A percentile compares a stretch with the other conserved stretches of the same genome.
phyloP scores from a whole-genome alignment of 2,113 vertebrate genomes.

The Noctilio leporinus region DNA sequence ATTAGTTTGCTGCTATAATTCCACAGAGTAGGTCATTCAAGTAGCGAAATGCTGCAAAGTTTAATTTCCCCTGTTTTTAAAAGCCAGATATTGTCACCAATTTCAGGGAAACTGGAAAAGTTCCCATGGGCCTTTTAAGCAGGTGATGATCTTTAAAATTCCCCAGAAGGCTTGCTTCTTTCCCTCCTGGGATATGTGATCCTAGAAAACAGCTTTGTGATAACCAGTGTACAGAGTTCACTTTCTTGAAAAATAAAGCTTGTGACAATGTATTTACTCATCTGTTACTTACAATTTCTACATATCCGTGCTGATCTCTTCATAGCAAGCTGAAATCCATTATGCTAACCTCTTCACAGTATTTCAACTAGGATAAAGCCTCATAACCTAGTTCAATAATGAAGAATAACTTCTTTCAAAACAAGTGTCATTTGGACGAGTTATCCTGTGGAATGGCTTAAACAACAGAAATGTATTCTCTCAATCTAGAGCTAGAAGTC shows the following conservation, averaged over 20 bases:
- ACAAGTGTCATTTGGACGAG: neutral
- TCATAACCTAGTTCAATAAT: neutral
- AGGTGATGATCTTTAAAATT: conserved; percentile 47
- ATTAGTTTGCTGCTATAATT: conserved; percentile 88
- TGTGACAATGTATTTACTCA: accelerated
- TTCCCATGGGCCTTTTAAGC: conserved; percentile 43
- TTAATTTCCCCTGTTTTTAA: conserved; percentile 82
- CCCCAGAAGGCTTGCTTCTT: neutral
- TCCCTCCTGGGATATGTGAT: accelerated
- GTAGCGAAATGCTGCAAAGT: conserved; percentile 83
- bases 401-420: conserved; percentile 1
- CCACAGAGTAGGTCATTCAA: conserved; percentile 88
- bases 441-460: neutral
- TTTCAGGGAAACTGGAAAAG: conserved; percentile 56
- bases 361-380: neutral
- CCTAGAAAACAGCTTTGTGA: neutral
- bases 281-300: neutral
- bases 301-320: neutral
- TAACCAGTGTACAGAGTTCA: accelerated
- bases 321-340: neutral
- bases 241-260: neutral
- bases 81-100: conserved; percentile 77
- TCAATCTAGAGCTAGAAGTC: neutral
- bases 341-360: neutral
- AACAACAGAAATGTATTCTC: neutral